Conservation (phyloP, 1,140 invertebrate genomes). For the Lepidurus apus region DNA sequence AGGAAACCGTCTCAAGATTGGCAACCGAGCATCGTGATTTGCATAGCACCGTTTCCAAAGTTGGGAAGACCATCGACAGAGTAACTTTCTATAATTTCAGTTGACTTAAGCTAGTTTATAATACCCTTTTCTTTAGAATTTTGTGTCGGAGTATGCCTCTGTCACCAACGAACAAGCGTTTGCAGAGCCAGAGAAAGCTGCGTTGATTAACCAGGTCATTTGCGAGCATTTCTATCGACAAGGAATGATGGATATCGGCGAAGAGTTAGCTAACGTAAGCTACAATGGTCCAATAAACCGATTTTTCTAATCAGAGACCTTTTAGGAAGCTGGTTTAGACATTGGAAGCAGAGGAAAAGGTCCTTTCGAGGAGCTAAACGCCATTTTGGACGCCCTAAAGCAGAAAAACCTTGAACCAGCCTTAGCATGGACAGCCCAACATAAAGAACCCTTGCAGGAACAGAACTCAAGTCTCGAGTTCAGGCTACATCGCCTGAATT, state of each 20-base stretch:
- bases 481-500: slow-evolving; percentile 70
- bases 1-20: slow-evolving; percentile 66
- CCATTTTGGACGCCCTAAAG: slow-evolving; percentile 74
- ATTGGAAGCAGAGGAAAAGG: slow-evolving; percentile 66
- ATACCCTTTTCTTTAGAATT: slow-evolving; percentile 58
- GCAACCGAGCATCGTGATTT: slow-evolving; percentile 71
- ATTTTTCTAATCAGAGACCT: slow-evolving; percentile 20
- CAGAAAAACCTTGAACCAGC: slow-evolving; percentile 71
- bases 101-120: not conserved
- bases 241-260: slow-evolving; percentile 83
- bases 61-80: slow-evolving; percentile 92
- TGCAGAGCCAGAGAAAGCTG: slow-evolving; percentile 66
- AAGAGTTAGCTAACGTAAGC: slow-evolving; percentile 62
- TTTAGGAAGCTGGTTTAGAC: slow-evolving; percentile 65
- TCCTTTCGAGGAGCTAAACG: slow-evolving; percentile 77
- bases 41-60: slow-evolving; percentile 89
- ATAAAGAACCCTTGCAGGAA: slow-evolving; percentile 56
- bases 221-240: slow-evolving; percentile 93
- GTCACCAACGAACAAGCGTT: slow-evolving; percentile 82
- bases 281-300: slow-evolving; percentile 27
- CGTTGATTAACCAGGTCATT: slow-evolving; percentile 87
- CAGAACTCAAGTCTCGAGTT: slow-evolving; percentile 65
- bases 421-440: slow-evolving; percentile 65
- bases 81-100: slow-evolving; percentile 42
- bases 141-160: slow-evolving; percentile 82